phyloP scores from a whole-genome alignment of 2,888 invertebrate genomes.

The Rhagonycha fulva region DNA sequence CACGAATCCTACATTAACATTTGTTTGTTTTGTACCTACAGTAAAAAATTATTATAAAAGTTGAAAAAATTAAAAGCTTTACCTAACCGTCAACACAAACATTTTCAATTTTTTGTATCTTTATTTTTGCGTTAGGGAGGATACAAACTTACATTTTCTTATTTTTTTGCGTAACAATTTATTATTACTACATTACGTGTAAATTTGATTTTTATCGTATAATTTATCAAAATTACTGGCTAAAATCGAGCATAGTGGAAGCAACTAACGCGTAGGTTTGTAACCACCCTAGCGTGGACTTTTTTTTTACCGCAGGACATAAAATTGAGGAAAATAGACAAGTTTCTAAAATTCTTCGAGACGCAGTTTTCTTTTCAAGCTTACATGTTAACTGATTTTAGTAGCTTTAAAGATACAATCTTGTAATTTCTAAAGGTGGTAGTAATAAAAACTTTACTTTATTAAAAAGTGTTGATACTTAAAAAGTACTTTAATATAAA shows the following conservation, averaged over 20 bases:
- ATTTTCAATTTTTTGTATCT: background rate
- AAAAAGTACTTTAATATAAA: background rate
- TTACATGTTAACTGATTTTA: background rate
- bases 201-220: too few species aligned
- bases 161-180: too few species aligned
- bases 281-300: background rate
- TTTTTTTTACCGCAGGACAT: background rate
- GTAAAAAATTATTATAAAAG: background rate
- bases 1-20: background rate
- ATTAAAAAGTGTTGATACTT: background rate
- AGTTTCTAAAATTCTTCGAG: background rate
- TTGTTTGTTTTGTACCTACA: background rate
- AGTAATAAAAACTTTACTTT: background rate
- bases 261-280: too few species aligned
- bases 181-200: too few species aligned
- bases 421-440: background rate
- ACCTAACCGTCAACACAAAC: background rate
- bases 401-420: background rate
- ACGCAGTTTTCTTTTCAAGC: background rate
- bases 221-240: too few species aligned
- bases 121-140: background rate
- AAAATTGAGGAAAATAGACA: background rate
- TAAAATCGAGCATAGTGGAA: too few species aligned
- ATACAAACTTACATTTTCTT: too few species aligned
- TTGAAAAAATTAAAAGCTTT: background rate